These are phyloP conservation scores for Bombus confusus DNA, from an alignment of 1,140 invertebrate species.

Conservation along the genomic window DNA sequence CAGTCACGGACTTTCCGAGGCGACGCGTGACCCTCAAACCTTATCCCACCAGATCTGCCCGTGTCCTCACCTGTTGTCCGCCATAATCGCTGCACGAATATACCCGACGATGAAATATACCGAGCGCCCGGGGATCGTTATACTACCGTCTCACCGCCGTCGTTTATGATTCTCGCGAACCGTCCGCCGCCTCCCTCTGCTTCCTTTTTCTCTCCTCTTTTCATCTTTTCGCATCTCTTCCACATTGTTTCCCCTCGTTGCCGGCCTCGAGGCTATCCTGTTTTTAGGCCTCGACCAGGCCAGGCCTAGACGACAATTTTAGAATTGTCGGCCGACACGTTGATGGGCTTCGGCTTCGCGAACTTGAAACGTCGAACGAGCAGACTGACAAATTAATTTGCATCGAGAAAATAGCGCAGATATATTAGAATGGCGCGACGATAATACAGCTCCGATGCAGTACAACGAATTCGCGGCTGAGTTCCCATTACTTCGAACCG, in stretches of 20 bases:
- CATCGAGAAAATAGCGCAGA: too few species aligned
- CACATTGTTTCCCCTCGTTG: neutral
- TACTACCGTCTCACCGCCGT: neutral
- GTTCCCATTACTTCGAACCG: too few species aligned
- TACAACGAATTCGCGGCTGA: too few species aligned
- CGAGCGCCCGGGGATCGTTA: neutral
- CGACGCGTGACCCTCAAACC: constrained; percentile 58
- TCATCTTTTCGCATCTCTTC: neutral
- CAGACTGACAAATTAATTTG: too few species aligned
- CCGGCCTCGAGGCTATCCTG: neutral
- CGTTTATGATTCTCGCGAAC: neutral
- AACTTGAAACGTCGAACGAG: too few species aligned
- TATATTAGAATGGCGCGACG: too few species aligned
- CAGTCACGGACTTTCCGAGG: constrained; percentile 65
- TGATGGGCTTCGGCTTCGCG: too few species aligned
- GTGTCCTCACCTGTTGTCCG: constrained; percentile 32
- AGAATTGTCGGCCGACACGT: neutral
- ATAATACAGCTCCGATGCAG: too few species aligned
- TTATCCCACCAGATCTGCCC: constrained; percentile 28
- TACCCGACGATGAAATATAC: neutral
- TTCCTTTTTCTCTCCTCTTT: neutral
- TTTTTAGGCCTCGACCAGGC: neutral
- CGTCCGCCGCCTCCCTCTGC: too few species aligned
- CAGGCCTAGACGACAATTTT: neutral
- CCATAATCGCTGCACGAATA: constrained; percentile 12